These are phyloP conservation scores for Oncorhynchus gorbuscha DNA, from an alignment of 2,113 vertebrate genomes.

Conservation along the genomic window DNA sequence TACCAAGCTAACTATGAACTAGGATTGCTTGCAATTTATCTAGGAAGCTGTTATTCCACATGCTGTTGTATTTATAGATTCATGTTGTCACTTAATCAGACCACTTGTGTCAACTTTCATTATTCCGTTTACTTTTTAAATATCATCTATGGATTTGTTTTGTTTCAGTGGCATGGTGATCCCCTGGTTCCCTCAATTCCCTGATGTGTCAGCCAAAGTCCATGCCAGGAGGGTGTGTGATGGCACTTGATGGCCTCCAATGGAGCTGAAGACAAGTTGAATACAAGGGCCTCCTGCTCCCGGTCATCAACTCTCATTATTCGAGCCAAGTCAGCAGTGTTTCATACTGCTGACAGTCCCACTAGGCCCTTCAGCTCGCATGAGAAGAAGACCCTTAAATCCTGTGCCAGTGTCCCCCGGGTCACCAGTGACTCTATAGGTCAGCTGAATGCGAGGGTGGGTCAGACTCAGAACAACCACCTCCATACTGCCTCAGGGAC, in stretches of 20 bases:
- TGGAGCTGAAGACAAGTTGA: conserved; percentile 48
- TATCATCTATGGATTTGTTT: not conserved
- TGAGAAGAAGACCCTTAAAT: conserved; percentile 38
- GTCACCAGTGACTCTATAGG: conserved; percentile 35
- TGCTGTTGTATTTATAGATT: no score
- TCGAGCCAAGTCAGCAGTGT: conserved; percentile 29
- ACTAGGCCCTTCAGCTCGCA: conserved; percentile 20
- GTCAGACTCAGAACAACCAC: conserved; percentile 29
- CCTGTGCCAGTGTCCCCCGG: not conserved
- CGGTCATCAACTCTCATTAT: not conserved
- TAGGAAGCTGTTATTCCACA: no score
- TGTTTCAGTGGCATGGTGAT: conserved; percentile 15
- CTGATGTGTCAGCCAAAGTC: conserved; percentile 30
- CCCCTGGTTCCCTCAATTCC: conserved; percentile 4
- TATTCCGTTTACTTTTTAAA: not conserved
- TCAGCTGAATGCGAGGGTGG: conserved; percentile 51
- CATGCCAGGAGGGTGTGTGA: conserved; percentile 48
- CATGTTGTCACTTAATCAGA: no score
- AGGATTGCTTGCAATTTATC: no score
- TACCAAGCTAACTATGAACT: no score
- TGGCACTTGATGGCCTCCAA: conserved; percentile 75
- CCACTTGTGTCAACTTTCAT: no score
- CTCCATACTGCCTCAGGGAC: conserved; percentile 59
- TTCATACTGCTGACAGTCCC: conserved; percentile 15
- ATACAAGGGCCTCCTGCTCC: conserved; percentile 20